These are phyloP conservation scores for Simalia tracyae DNA, from an alignment of 2,797 vertebrate genomes.

Conservation along the genomic window DNA sequence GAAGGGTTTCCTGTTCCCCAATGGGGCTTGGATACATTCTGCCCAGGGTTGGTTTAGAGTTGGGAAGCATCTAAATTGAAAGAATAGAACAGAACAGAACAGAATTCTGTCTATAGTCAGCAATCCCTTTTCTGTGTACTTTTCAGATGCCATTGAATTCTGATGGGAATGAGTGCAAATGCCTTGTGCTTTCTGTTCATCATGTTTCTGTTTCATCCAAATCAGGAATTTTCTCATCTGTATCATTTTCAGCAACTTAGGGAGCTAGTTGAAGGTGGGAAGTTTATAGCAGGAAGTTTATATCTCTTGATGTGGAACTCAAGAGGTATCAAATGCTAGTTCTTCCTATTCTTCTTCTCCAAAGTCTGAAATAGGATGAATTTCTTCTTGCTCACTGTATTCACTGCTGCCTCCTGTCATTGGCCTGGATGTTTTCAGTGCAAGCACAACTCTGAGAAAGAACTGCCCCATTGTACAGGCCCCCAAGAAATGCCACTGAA, in stretches of 20 bases:
- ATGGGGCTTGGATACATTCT: no score
- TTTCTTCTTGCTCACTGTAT: neutral
- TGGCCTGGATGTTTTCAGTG: slow-evolving; percentile 31
- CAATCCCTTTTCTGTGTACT: neutral
- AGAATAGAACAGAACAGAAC: no score
- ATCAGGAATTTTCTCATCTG: neutral
- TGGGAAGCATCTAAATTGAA: no score
- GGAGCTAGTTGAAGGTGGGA: neutral
- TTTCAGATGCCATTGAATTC: neutral
- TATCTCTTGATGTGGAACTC: no score
- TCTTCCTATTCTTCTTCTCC: neutral
- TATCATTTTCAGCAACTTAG: neutral
- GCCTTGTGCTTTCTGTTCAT: neutral
- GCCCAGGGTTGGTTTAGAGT: no score
- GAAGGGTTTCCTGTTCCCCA: neutral
- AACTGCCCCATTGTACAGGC: slow-evolving; percentile 66
- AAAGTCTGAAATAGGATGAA: neutral
- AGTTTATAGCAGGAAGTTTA: neutral
- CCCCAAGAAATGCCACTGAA: slow-evolving; percentile 66
- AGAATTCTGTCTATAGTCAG: no score
- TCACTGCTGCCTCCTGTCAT: slow-evolving; percentile 41
- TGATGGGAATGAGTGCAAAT: neutral
- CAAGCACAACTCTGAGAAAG: slow-evolving; percentile 57
- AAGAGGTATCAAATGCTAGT: neutral
- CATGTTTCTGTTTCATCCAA: neutral